Evolutionary conservation across 2,797 vertebrate genomes (phyloP).

Genomic region (Crocidura indochinensis): DNA sequence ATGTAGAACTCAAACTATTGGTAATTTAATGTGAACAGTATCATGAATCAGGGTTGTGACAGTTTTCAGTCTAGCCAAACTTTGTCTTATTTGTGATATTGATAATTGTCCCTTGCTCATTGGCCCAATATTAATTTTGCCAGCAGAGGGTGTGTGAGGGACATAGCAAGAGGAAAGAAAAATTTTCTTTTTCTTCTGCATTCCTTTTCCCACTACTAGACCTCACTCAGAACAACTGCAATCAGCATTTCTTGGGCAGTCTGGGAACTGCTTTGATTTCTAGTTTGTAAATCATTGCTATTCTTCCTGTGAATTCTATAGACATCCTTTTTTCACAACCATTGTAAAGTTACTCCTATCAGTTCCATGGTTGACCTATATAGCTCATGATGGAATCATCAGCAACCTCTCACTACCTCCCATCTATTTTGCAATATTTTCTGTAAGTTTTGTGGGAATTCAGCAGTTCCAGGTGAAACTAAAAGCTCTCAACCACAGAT

Average conservation of each 20-base stretch:
- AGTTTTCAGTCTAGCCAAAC: background rate
- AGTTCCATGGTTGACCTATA: background rate
- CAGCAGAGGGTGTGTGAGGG: background rate
- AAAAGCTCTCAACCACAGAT: background rate
- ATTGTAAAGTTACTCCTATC: background rate
- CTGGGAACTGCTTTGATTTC: background rate
- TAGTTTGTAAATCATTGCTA: background rate
- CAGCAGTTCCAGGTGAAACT: background rate
- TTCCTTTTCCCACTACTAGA: background rate
- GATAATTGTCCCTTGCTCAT: background rate
- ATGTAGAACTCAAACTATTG: background rate
- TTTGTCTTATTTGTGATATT: background rate
- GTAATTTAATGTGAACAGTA: background rate
- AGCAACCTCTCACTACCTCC: background rate
- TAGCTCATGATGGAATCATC: background rate
- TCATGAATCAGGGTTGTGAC: background rate
- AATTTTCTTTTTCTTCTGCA: background rate
- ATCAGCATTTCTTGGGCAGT: background rate
- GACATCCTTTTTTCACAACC: fast-evolving
- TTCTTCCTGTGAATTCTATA: background rate
- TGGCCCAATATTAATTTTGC: background rate
- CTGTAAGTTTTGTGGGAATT: background rate
- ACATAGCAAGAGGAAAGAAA: background rate
- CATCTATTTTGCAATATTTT: background rate
- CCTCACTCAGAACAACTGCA: background rate